phyloP scores from a whole-genome alignment of 2,888 invertebrate genomes.

The Nomada hirtipes region DNA sequence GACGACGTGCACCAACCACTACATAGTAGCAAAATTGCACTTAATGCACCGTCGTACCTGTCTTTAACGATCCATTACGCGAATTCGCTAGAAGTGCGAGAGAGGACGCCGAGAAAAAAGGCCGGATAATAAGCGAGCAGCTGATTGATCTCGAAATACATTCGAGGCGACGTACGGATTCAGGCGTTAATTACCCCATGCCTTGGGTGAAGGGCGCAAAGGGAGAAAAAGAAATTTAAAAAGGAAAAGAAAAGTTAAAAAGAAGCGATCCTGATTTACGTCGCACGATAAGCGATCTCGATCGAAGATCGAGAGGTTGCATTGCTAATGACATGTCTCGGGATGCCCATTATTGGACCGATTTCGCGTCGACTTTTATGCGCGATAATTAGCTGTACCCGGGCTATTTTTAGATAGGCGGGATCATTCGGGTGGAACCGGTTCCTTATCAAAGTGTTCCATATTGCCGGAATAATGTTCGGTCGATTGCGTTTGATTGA shows the following conservation, averaged over 20 bases:
- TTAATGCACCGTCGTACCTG: conserved; percentile 62
- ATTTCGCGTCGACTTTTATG: conserved; percentile 14
- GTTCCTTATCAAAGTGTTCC: not conserved
- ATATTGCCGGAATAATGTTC: not conserved
- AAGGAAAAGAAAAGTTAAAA: not conserved
- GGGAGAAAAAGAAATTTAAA: not conserved
- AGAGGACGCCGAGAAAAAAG: not conserved
- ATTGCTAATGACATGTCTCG: conserved; percentile 52
- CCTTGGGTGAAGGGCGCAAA: not conserved
- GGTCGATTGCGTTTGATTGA: not conserved
- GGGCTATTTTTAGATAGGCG: conserved; percentile 8
- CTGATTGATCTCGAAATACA: conserved; percentile 62
- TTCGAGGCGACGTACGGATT: conserved; percentile 45
- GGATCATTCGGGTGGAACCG: not conserved
- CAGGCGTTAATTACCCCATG: conserved; percentile 53
- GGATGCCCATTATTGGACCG: conserved; percentile 14
- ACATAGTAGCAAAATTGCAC: conserved; percentile 62
- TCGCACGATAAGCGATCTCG: conserved; percentile 50
- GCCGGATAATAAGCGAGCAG: conserved; percentile 53
- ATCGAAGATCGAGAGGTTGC: conserved; percentile 51
- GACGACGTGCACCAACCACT: conserved; percentile 52
- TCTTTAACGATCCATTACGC: conserved; percentile 64
- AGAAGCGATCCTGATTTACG: conserved; percentile 43
- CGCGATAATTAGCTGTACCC: conserved; percentile 3
- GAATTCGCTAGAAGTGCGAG: conserved; percentile 45